Conservation (phyloP, 2,888 invertebrate genomes). For the Diplazon laetatorius region DNA sequence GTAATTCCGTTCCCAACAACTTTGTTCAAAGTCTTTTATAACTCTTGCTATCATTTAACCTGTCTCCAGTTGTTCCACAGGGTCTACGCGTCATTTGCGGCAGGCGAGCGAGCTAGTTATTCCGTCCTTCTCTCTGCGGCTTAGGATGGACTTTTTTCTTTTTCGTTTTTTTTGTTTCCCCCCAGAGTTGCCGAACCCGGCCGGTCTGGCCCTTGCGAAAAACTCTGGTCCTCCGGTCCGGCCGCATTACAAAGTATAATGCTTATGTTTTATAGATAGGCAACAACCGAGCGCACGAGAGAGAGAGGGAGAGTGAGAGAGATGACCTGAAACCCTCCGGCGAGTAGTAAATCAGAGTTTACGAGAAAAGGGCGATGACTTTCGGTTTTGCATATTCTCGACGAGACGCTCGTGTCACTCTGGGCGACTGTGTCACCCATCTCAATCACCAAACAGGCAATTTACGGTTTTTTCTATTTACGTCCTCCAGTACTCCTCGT, state of each 20-base stretch:
- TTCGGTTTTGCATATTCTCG: constrained; percentile 63
- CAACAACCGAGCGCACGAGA: constrained; percentile 56
- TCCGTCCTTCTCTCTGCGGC: constrained; percentile 47
- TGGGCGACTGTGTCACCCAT: constrained; percentile 3
- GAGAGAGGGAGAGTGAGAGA: constrained; percentile 24
- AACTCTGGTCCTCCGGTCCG: constrained; percentile 13
- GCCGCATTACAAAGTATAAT: constrained; percentile 77
- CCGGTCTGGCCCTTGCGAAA: constrained; percentile 32
- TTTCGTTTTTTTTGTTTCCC: no score
- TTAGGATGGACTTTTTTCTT: constrained; percentile 14
- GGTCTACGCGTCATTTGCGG: constrained; percentile 68
- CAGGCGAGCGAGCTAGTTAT: constrained; percentile 46
- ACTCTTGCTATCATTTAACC: neutral
- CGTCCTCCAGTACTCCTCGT: neutral
- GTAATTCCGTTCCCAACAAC: neutral
- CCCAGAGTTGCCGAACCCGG: constrained; percentile 9
- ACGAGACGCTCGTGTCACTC: constrained; percentile 38
- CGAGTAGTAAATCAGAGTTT: constrained; percentile 47
- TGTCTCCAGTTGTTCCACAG: neutral
- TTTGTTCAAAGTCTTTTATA: constrained; percentile 1
- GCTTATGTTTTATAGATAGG: constrained; percentile 74
- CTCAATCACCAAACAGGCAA: constrained; percentile 51
- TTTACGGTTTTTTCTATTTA: constrained; percentile 27
- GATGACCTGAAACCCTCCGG: constrained; percentile 15
- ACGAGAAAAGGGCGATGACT: constrained; percentile 60